A percentile compares a stretch with the other conserved stretches of the same genome.
Conservation (phyloP, 2,113 vertebrate genomes). For the Neotoma lepida region DNA sequence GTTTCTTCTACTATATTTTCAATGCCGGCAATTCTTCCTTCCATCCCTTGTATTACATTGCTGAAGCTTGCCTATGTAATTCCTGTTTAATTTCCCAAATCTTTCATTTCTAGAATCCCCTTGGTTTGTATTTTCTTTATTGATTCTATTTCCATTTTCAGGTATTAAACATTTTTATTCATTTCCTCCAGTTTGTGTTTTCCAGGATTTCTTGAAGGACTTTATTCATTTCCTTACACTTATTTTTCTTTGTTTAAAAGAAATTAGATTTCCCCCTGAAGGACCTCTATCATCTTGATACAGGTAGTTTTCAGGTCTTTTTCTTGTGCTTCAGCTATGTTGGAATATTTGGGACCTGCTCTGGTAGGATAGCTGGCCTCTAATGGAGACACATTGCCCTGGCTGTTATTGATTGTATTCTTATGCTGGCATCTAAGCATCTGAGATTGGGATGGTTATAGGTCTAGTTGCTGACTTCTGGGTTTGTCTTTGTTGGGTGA, state of each 20-base stretch:
- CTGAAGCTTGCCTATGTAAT: neutral
- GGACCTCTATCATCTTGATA: neutral
- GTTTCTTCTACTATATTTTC: neutral
- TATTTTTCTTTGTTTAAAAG: neutral
- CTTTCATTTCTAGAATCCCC: neutral
- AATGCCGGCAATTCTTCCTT: neutral
- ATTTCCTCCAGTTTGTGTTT: neutral
- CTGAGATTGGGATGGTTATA: neutral
- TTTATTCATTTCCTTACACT: neutral
- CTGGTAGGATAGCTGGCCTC: neutral
- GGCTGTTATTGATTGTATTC: neutral
- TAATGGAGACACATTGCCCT: neutral
- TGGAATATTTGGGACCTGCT: neutral
- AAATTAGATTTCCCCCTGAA: neutral
- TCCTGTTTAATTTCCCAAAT: neutral
- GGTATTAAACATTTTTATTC: neutral
- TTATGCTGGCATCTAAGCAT: neutral
- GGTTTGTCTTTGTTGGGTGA: neutral
- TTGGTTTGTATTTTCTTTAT: neutral
- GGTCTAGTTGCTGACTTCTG: neutral
- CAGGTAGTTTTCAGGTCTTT: neutral
- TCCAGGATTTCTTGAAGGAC: neutral
- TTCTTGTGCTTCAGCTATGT: neutral
- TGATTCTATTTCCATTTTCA: neutral
- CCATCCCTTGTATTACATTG: neutral